phyloP scores from a whole-genome alignment of 2,888 invertebrate genomes.

The Aleiodes leptofemur region DNA sequence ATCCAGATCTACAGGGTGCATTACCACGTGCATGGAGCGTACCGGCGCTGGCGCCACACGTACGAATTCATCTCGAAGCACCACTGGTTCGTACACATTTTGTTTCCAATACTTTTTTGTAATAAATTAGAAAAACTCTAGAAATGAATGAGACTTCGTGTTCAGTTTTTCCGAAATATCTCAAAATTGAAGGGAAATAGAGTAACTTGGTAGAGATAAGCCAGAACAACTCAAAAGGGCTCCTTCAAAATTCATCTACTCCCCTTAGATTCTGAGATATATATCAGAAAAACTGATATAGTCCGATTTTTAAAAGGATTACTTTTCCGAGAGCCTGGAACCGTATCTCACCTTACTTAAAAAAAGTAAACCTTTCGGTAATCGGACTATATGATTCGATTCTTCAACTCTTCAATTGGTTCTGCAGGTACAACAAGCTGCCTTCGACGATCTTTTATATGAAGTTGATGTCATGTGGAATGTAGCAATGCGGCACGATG shows the following conservation, averaged over 20 bases:
- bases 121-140: no score
- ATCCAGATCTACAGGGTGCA: slow-evolving; percentile 81
- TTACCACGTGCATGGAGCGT: slow-evolving; percentile 87
- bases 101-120: neutral
- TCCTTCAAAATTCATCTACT: no score
- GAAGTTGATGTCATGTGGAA: slow-evolving; percentile 90
- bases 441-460: slow-evolving; percentile 88
- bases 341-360: no score
- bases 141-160: no score
- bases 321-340: no score
- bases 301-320: neutral
- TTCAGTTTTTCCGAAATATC: no score
- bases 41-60: slow-evolving; percentile 79
- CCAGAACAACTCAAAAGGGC: no score
- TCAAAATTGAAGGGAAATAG: no score
- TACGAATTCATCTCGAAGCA: slow-evolving; percentile 83
- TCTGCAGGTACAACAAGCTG: slow-evolving; percentile 85
- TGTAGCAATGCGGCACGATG: slow-evolving; percentile 80
- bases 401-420: neutral
- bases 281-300: neutral
- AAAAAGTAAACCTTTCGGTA: no score
- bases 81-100: slow-evolving; percentile 77
- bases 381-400: neutral
- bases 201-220: no score
- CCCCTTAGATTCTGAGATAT: no score